phyloP scores from a whole-genome alignment of 2,888 invertebrate species.

The Drosophila acutilabella region DNA sequence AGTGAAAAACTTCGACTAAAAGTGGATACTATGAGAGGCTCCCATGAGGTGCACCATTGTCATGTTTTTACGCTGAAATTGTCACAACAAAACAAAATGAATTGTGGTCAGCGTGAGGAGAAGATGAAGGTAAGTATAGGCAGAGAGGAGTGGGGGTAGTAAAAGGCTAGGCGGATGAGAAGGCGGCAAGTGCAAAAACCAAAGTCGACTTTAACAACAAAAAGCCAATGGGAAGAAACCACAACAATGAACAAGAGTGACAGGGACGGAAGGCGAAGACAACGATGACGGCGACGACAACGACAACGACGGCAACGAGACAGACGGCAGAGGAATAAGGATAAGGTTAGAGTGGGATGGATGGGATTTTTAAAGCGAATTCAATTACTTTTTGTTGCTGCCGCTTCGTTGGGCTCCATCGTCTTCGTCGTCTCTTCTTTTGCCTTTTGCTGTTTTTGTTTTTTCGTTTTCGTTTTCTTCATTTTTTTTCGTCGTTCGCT shows the following conservation, averaged over 20 bases:
- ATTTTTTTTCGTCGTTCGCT: conserved; percentile 35
- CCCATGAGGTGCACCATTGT: conserved; percentile 47
- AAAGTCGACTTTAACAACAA: conserved; percentile 39
- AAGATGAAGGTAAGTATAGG: not conserved
- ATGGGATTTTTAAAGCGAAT: conserved; percentile 77
- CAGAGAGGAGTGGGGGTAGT: conserved; percentile 1
- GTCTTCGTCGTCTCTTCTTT: conserved; percentile 12
- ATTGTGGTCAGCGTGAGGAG: conserved; percentile 64
- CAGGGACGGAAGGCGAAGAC: conserved; percentile 4
- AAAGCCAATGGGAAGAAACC: conserved; percentile 46
- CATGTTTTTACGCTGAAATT: conserved; percentile 73
- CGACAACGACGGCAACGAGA: conserved; percentile 23
- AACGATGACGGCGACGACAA: conserved; percentile 14
- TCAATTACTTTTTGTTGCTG: conserved; percentile 77
- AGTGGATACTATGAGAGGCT: conserved; percentile 8
- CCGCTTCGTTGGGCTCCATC: conserved; percentile 32
- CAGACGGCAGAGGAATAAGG: conserved; percentile 14
- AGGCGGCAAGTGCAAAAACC: conserved; percentile 51
- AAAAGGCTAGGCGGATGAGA: conserved; percentile 15
- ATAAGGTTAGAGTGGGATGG: conserved; percentile 20
- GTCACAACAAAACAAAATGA: conserved; percentile 71
- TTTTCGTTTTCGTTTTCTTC: conserved; percentile 36
- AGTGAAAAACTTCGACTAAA: conserved; percentile 8
- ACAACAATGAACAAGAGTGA: conserved; percentile 24
- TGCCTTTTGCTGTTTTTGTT: conserved; percentile 20